Conservation (phyloP, 2,113 vertebrate genomes). For the Cavia aperea region DNA sequence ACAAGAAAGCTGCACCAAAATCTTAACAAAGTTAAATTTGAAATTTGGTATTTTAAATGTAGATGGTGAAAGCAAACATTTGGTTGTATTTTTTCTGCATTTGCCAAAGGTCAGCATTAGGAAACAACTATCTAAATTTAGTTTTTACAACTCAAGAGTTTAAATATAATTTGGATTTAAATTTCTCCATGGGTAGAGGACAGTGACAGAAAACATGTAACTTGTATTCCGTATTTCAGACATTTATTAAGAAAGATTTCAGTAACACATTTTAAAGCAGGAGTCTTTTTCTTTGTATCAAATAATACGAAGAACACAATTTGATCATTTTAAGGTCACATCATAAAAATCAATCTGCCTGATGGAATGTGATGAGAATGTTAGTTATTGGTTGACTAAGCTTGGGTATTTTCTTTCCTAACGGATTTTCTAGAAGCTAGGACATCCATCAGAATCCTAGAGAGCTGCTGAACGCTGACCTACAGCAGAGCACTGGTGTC, state of each 20-base stretch:
- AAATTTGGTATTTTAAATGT: background rate
- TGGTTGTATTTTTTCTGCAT: background rate
- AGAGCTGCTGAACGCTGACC: background rate
- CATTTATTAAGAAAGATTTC: background rate
- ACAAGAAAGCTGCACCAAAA: background rate
- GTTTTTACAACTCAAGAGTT: constrained; percentile 1
- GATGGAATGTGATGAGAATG: background rate
- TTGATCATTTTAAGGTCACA: constrained; percentile 9
- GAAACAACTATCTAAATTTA: background rate
- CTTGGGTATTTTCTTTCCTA: background rate
- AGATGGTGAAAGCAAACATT: background rate
- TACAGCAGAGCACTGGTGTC: rapidly evolving
- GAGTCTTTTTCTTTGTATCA: background rate
- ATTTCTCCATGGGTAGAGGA: background rate
- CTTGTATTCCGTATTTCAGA: background rate
- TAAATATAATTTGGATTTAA: background rate
- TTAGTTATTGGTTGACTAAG: background rate
- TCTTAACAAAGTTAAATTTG: background rate
- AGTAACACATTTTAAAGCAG: background rate
- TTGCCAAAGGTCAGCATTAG: background rate
- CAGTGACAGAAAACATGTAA: background rate
- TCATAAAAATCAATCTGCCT: background rate
- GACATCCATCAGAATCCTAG: background rate
- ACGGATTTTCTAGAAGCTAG: background rate
- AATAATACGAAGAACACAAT: background rate